Conservation (phyloP, 1,140 invertebrate genomes). For the Bacillus rossius region DNA sequence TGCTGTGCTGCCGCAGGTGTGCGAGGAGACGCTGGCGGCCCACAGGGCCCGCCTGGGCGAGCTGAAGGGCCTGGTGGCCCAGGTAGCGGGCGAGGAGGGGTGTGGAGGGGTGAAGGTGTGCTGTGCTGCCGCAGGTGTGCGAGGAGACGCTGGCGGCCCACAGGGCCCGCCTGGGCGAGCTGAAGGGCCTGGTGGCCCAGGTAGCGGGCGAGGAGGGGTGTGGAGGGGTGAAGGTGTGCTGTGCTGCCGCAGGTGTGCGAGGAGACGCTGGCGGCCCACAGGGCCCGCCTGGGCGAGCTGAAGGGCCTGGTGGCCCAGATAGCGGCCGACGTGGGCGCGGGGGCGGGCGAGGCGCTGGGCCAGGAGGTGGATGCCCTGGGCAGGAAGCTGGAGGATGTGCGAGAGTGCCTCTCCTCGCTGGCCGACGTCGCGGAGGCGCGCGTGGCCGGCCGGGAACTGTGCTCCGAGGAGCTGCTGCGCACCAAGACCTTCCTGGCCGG, state of each 20-base stretch:
- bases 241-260: conserved; percentile 56
- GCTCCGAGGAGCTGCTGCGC: conserved; percentile 49
- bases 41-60: too few relatives aligned
- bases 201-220: too few relatives aligned
- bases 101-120: too few relatives aligned
- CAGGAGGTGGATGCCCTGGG: conserved; percentile 68
- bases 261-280: conserved; percentile 64
- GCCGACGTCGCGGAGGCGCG: conserved; percentile 67
- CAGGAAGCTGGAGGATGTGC: conserved; percentile 65
- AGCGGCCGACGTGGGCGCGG: conserved; percentile 67
- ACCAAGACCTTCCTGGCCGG: conserved; percentile 55
- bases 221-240: too few relatives aligned
- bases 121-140: too few relatives aligned
- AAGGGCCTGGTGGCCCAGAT: conserved; percentile 69
- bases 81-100: too few relatives aligned
- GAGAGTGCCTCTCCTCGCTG: conserved; percentile 62
- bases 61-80: too few relatives aligned
- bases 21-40: too few relatives aligned
- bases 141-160: too few relatives aligned
- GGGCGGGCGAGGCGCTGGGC: conserved; percentile 57
- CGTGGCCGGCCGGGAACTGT: conserved; percentile 48
- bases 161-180: too few relatives aligned
- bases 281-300: conserved; percentile 59
- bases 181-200: too few relatives aligned
- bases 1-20: too few relatives aligned